Evolutionary conservation across 1,140 invertebrate species (phyloP), one percentile per base, ranked within the genome.

Genomic region (Solenopsis fugax): DNA sequence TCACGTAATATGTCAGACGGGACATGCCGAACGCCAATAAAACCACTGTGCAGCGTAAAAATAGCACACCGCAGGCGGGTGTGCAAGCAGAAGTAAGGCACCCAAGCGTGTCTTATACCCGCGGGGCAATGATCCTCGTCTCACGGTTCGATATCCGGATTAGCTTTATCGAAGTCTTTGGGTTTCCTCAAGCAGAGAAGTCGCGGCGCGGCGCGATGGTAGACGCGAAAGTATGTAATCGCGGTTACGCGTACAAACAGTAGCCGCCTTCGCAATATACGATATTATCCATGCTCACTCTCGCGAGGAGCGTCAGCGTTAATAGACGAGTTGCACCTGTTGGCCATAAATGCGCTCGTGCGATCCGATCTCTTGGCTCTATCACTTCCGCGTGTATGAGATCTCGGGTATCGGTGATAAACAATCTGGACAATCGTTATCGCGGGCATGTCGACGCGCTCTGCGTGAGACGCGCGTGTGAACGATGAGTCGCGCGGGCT

Each of bases 51-150:
- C 48, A 10, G 72, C 45, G 78, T 90, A 90, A 93, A 93, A 93
- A 93, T 93, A 93, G 69, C n/a, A 69, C 65, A 48, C 56, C 45
- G 87, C 78, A 67, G 88, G 67, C 18, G 62, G 77, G 48, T 71
- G 77, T 56, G 92, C 91, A 90, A 93, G 69, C 88, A 78, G 60
- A 64, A 64, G n/a, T n/a, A n/a, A n/a, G n/a, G n/a, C n/a, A 13
- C 48, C 54, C 87, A 71, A 87, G 56, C 69, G 52, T 76, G 67
- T 58, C n/a, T 24, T 56, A 7, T 29, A 10, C 45, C 37, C 82
- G 84, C 80, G 54, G 58, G 85, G 69, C 64, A 87, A 88, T 87
- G 88, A 92, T 90, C 86, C 41, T 88, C 54, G 37, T 48, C 56
- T 12, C 37, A 24, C 24, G 58, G 21, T 86, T 89, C 75, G 88